A percentile compares a stretch with the other conserved stretches of the same genome.
Conservation (phyloP, 2,888 invertebrate genomes). For the Chrysodeixis includens region DNA sequence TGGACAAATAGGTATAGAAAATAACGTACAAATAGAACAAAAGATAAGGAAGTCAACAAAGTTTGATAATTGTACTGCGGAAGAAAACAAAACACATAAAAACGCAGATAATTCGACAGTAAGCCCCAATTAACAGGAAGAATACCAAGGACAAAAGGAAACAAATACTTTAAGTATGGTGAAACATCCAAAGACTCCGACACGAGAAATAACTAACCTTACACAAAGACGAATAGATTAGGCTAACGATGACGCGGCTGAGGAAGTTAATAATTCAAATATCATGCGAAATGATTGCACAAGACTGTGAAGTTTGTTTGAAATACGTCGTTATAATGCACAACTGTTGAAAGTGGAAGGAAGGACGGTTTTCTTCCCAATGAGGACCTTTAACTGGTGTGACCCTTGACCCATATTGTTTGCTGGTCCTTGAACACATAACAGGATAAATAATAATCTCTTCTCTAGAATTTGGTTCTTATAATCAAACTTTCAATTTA, state of each 20-base stretch:
- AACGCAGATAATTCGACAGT: background rate
- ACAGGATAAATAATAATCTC: too few species aligned
- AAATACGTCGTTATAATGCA: too few species aligned
- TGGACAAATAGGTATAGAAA: background rate
- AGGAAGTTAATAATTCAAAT: background rate
- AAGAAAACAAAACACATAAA: background rate
- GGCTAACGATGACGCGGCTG: background rate
- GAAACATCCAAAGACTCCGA: background rate
- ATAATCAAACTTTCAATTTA: too few species aligned
- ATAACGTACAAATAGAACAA: background rate
- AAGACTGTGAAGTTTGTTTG: too few species aligned
- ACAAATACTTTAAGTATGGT: background rate
- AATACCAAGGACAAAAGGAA: background rate
- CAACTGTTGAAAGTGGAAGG: too few species aligned
- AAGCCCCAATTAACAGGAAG: background rate
- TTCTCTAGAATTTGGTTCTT: too few species aligned
- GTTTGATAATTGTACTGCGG: too few species aligned
- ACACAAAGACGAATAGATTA: background rate
- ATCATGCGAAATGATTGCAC: background rate
- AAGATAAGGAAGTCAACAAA: background rate
- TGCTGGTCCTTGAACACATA: too few species aligned
- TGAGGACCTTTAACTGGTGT: too few species aligned
- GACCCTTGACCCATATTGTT: too few species aligned
- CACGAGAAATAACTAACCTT: background rate
- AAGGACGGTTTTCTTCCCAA: too few species aligned